Base-by-base conservation (phyloP, 2,888 invertebrate genomes). In the Drosophila eohydei region DNA sequence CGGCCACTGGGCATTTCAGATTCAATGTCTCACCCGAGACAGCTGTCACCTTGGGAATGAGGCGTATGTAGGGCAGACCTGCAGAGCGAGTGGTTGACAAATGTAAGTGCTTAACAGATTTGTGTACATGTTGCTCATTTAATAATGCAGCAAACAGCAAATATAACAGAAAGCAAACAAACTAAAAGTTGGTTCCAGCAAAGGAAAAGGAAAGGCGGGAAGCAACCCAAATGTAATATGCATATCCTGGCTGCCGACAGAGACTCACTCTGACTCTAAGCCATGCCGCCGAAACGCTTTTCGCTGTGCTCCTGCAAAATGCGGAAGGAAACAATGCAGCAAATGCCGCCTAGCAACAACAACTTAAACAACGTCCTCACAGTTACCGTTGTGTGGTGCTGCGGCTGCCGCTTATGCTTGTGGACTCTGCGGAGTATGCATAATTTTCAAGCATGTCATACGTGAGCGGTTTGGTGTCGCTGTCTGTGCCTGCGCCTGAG, bases 1-100 rank as follows among this genome's bases (percentile, higher is more conserved):
- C 97, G 26, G 96, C 96, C 34, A 96, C 97, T 26, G 96, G 96
- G 93, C 97, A 97, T 92, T 96, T 95, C 66, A 97, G 93, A 60
- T 95, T 94, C 81, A 97, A 93, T 66, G 95, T 95, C 92, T 96
- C 96, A 52, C 96, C 96, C 9, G 96, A 96, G 12, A 97, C 96
- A 6, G 96, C 96, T 32, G 96, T 96, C 81, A 96, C 95, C 93
- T 97, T 96, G 36, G 95, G 95, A 92, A 97, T 96, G 71, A 96
- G 94, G 51, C 96, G 94, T 81, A 97, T 96, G 91, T 96, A 96
- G 4, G 97, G 97, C 86, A 95, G 94, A 88, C 96, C 96, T 96
- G 68, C 55, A n/a, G 44, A 50, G 38, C 48, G 59, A 62, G 52
- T 28, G 65, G 57, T 54, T 64, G 57, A 71, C 59, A 57, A 69